Conservation (phyloP, 2,113 vertebrate species). For the Eudorcas thomsonii region DNA sequence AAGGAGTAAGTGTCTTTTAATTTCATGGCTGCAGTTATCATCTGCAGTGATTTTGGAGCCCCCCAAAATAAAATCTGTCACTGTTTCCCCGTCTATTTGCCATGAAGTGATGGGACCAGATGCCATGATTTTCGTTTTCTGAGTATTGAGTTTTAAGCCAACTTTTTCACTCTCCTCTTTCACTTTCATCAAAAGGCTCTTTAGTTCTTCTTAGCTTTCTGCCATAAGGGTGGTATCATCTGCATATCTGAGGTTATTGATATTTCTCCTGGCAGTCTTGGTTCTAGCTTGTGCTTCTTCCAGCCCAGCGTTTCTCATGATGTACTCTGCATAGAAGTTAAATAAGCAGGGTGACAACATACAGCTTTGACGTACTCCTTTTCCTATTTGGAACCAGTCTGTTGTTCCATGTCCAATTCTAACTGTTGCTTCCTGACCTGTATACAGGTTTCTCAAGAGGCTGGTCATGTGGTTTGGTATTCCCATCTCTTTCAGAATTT, state of each 20-base stretch:
- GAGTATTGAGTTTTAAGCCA: not conserved
- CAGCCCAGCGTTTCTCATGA: not conserved
- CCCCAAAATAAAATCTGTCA: not conserved
- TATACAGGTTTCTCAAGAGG: not conserved
- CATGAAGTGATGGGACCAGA: not conserved
- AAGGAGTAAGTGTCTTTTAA: not conserved
- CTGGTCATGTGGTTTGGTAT: not conserved
- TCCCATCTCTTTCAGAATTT: not conserved
- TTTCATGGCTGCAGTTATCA: not conserved
- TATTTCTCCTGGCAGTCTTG: not conserved
- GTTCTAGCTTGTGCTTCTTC: not conserved
- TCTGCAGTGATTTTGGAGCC: not conserved
- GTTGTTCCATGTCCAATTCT: not conserved
- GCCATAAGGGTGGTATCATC: not conserved
- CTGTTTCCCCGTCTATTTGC: not conserved
- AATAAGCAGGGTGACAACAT: not conserved
- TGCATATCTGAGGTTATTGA: not conserved
- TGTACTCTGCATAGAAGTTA: not conserved
- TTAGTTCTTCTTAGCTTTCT: not conserved
- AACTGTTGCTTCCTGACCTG: not conserved
- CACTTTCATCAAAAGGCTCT: not conserved
- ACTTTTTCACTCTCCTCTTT: not conserved
- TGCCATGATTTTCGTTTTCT: not conserved
- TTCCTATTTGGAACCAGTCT: not conserved
- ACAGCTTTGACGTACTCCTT: not conserved